These are phyloP conservation scores for Trichonephila clavata DNA, from an alignment of 1,140 invertebrate genomes.

Conservation along the genomic window DNA sequence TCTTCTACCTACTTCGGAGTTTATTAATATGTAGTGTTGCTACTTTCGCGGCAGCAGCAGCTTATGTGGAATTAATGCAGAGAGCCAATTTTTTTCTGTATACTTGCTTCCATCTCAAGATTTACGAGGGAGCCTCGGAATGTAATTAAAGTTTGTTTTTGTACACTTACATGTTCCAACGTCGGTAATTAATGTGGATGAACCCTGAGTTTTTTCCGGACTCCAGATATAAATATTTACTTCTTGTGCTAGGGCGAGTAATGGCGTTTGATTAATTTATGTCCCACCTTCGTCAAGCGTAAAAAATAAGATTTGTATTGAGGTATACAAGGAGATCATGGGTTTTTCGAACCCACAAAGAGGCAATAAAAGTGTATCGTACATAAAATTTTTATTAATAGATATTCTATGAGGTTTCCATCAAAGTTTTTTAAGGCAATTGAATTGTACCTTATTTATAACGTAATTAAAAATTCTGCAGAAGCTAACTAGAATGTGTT, in stretches of 20 bases:
- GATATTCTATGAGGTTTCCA: too few relatives aligned
- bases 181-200: constrained; percentile 9
- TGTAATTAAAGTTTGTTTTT: constrained; percentile 36
- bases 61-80: constrained; percentile 7
- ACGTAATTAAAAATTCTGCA: too few relatives aligned
- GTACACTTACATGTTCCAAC: constrained; percentile 8
- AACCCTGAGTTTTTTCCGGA: background rate
- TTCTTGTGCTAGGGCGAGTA: background rate
- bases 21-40: constrained; percentile 36
- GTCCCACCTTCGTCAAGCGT: background rate
- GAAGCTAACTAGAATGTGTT: too few relatives aligned
- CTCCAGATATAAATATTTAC: constrained; percentile 23
- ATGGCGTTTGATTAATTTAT: background rate
- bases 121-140: constrained; percentile 15
- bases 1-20: background rate
- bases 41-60: background rate
- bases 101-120: constrained; percentile 17
- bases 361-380: too few relatives aligned
- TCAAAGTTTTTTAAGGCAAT: too few relatives aligned
- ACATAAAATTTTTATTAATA: too few relatives aligned
- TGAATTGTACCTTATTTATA: too few relatives aligned
- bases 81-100: background rate
- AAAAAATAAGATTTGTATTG: background rate
- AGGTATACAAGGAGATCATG: too few relatives aligned
- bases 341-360: too few relatives aligned